These are phyloP conservation scores for Rattus rattus DNA, from an alignment of 2,113 vertebrate species.

Conservation along the genomic window DNA sequence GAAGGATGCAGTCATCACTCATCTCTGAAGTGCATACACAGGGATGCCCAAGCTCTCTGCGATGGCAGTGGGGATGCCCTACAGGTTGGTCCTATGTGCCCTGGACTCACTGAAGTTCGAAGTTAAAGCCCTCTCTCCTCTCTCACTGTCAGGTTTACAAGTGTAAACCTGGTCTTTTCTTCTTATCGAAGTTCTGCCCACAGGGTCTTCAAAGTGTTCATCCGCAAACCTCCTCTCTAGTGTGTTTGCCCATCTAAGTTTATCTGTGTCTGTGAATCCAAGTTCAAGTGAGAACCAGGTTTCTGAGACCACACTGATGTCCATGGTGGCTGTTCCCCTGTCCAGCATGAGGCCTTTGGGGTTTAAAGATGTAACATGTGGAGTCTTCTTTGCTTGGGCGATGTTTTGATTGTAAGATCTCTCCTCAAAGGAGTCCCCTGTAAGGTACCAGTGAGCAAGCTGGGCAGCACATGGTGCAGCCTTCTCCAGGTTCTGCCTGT, in stretches of 20 bases:
- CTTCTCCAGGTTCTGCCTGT: not conserved
- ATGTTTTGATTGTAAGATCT: not conserved
- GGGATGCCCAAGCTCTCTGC: not conserved
- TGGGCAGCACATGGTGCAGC: too few relatives aligned
- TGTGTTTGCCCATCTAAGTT: not conserved
- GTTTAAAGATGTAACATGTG: not conserved
- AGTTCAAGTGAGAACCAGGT: not conserved
- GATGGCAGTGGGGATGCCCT: not conserved
- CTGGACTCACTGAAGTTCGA: not conserved
- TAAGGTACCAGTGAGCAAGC: not conserved
- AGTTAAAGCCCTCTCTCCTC: too few relatives aligned
- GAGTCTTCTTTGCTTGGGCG: not conserved
- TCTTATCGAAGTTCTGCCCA: not conserved
- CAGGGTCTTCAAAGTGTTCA: not conserved
- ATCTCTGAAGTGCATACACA: not conserved
- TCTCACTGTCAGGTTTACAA: not conserved
- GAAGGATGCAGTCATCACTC: not conserved
- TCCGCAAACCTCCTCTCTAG: not conserved
- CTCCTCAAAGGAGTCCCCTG: not conserved
- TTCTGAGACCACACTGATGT: not conserved
- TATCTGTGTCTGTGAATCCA: not conserved
- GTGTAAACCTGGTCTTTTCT: not conserved
- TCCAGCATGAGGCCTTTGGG: not conserved
- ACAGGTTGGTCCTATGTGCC: not conserved
- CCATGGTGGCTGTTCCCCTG: too few relatives aligned